These are phyloP conservation scores for Phorcus lineatus DNA, from an alignment of 2,888 invertebrate genomes.

Conservation along the genomic window DNA sequence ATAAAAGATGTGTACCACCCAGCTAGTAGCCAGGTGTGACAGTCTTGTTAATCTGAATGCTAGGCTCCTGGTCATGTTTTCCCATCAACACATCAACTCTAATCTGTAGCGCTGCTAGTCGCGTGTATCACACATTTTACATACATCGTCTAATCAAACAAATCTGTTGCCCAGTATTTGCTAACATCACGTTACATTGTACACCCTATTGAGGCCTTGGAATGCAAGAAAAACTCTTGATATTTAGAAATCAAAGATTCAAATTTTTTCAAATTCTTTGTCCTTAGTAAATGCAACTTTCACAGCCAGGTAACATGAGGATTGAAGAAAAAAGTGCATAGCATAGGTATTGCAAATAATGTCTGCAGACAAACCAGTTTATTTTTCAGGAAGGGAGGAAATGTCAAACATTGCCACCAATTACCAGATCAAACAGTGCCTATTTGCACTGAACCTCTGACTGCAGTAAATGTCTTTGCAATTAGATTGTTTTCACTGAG, in stretches of 20 bases:
- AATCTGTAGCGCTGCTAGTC: background rate
- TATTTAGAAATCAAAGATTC: too few species aligned
- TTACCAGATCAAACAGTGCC: background rate
- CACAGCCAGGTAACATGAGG: too few species aligned
- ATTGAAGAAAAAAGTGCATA: too few species aligned
- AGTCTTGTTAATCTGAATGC: too few species aligned
- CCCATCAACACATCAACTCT: background rate
- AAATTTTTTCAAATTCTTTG: too few species aligned
- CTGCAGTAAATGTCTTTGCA: background rate
- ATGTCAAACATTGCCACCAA: background rate
- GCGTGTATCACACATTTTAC: background rate
- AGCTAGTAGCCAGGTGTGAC: too few species aligned
- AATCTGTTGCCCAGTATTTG: background rate
- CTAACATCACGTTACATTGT: background rate
- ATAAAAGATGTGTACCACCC: too few species aligned
- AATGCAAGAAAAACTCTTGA: background rate
- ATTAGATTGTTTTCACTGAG: too few species aligned
- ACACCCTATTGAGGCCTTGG: background rate
- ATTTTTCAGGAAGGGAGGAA: background rate
- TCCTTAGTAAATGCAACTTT: too few species aligned
- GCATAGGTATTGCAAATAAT: background rate
- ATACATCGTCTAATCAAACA: background rate
- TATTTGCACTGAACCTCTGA: background rate
- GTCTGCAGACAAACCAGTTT: background rate
- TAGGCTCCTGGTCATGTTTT: too few species aligned